These are phyloP conservation scores for Poecilia picta DNA, from an alignment of 2,797 vertebrate genomes.

Conservation along the genomic window DNA sequence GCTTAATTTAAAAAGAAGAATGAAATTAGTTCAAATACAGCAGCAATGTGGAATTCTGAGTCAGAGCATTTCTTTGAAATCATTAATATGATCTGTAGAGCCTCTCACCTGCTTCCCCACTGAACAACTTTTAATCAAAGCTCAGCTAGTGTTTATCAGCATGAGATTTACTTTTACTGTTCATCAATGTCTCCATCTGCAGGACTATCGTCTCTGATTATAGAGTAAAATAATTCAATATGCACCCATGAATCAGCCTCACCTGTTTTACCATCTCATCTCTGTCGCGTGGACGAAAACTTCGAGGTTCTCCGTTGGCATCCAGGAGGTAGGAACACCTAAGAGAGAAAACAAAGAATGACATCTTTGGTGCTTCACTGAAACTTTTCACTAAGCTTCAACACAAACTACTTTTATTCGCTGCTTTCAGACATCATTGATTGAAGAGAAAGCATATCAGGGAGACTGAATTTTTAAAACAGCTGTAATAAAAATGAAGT, in stretches of 20 bases:
- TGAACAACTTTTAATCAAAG: not conserved
- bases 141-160: not conserved
- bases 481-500: not conserved
- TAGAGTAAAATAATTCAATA: not conserved
- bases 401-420: not conserved
- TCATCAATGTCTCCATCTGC: not conserved
- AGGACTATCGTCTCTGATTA: not conserved
- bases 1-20: not conserved
- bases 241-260: conserved; percentile 32
- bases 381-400: not conserved
- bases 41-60: not conserved
- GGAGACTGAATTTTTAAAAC: not conserved
- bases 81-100: not conserved
- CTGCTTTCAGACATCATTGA: not conserved
- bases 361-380: not conserved
- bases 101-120: not conserved
- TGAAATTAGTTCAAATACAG: not conserved
- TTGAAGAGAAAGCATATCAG: not conserved
- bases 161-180: not conserved
- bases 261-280: conserved; percentile 92
- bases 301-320: conserved; percentile 77
- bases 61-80: not conserved
- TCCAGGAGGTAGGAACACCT: conserved; percentile 87
- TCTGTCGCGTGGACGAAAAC: conserved; percentile 86
- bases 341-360: conserved; percentile 8